A percentile compares a stretch with the other conserved stretches of the same genome.
Conservation (phyloP, 2,113 vertebrate species). For the Artemisiospiza belli region DNA sequence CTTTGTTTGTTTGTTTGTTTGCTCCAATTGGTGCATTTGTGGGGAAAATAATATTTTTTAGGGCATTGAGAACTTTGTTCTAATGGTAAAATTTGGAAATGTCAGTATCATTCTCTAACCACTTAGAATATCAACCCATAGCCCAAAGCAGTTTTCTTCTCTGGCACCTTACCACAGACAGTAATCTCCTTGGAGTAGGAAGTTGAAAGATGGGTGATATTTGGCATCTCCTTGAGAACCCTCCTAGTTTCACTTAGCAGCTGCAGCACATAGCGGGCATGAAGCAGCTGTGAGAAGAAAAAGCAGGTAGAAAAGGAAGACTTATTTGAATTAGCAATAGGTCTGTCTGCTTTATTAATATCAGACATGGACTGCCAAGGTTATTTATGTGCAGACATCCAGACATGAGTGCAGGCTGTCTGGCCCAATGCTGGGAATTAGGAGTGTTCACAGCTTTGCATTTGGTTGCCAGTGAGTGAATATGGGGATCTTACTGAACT, state of each 20-base stretch:
- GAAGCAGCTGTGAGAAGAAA: constrained; percentile 79
- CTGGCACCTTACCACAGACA: constrained; percentile 80
- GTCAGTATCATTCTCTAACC: background rate
- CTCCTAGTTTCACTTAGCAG: constrained; percentile 88
- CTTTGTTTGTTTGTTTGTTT: constrained; percentile 12
- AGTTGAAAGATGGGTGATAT: constrained; percentile 85
- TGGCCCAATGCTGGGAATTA: background rate
- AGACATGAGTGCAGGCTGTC: background rate
- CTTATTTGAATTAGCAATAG: background rate
- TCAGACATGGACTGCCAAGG: background rate
- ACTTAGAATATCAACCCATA: background rate
- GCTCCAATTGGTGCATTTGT: constrained; percentile 12
- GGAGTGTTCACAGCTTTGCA: background rate
- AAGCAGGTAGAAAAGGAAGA: background rate
- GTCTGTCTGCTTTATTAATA: background rate
- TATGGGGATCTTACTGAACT: background rate
- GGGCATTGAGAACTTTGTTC: background rate
- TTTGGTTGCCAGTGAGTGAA: background rate
- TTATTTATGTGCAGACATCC: background rate
- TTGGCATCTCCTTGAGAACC: constrained; percentile 89
- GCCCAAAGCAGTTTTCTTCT: background rate
- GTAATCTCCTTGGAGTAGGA: constrained; percentile 89
- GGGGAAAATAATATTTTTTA: background rate
- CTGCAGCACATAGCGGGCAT: constrained; percentile 88
- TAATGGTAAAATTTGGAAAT: background rate